Evolutionary conservation across 1,140 invertebrate genomes (phyloP).

Genomic region (Eubasilissa regina): DNA sequence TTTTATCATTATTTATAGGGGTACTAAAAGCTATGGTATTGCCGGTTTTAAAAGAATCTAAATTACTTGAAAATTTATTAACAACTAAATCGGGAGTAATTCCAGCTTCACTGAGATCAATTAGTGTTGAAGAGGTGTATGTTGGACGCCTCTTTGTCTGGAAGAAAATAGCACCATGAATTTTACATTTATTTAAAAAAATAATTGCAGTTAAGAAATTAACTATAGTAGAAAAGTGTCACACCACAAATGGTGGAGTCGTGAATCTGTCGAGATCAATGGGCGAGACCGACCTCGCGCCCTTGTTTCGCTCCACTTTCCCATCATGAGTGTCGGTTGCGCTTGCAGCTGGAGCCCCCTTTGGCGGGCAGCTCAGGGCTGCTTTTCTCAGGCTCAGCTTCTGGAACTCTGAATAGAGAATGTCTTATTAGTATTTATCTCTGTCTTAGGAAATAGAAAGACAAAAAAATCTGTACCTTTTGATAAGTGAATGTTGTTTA

Average conservation of each 20-base stretch:
- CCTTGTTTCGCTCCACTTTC: background rate
- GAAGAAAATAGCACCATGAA: background rate
- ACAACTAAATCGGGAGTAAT: constrained; percentile 13
- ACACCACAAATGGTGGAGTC: constrained; percentile 55
- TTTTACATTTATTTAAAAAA: no score
- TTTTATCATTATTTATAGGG: constrained; percentile 6
- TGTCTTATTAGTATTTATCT: no score
- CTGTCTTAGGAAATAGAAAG: no score
- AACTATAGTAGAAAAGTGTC: background rate
- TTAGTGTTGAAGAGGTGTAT: constrained; percentile 21
- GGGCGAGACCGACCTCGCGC: constrained; percentile 7
- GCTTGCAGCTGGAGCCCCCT: background rate
- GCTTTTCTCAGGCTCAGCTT: constrained; percentile 48
- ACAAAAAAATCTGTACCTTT: no score
- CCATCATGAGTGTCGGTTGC: background rate
- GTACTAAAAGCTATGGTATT: constrained; percentile 13
- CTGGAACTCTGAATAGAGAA: constrained; percentile 43
- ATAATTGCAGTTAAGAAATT: no score
- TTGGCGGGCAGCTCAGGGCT: constrained; percentile 38
- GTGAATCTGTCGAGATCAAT: background rate
- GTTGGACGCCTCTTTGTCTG: constrained; percentile 39
- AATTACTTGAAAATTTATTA: background rate
- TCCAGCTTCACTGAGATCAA: constrained; percentile 3
- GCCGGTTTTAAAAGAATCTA: background rate
- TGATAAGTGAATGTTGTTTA: no score